These are phyloP conservation scores for Betta splendens DNA, from an alignment of 2,797 vertebrate species.

Conservation along the genomic window DNA sequence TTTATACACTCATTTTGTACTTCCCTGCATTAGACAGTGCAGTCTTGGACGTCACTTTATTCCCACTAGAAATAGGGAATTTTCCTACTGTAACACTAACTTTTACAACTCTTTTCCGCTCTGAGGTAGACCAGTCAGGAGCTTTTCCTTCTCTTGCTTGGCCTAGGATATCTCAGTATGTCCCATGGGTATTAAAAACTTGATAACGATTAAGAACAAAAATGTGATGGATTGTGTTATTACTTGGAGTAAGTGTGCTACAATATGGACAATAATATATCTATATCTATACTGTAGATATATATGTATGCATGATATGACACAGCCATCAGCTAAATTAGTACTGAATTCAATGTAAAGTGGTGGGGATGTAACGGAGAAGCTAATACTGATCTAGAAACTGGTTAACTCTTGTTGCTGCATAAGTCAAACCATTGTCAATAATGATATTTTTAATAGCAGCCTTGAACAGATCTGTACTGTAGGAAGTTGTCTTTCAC, in stretches of 20 bases:
- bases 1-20: not conserved
- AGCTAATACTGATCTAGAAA: slow-evolving; percentile 29
- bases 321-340: slow-evolving; percentile 10
- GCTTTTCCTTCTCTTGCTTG: not conserved
- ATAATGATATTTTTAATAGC: slow-evolving; percentile 15
- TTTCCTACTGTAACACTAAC: not conserved
- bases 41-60: not conserved
- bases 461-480: slow-evolving; percentile 4
- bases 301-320: too few species aligned
- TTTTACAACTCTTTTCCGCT: not conserved
- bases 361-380: slow-evolving; percentile 11
- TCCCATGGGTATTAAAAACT: slow-evolving; percentile 1
- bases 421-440: not conserved
- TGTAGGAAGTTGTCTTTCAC: slow-evolving; percentile 10
- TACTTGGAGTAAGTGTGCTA: slow-evolving; percentile 18
- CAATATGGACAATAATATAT: too few species aligned
- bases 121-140: not conserved
- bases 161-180: not conserved
- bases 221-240: slow-evolving; percentile 5
- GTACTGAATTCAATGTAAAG: slow-evolving; percentile 1
- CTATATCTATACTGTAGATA: too few species aligned
- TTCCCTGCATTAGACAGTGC: not conserved
- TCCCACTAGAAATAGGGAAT: not conserved
- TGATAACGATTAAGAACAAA: not conserved
- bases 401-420: slow-evolving; percentile 22